These are phyloP conservation scores for Pseudochromis fuscus DNA, from an alignment of 2,797 vertebrate species.

Conservation along the genomic window DNA sequence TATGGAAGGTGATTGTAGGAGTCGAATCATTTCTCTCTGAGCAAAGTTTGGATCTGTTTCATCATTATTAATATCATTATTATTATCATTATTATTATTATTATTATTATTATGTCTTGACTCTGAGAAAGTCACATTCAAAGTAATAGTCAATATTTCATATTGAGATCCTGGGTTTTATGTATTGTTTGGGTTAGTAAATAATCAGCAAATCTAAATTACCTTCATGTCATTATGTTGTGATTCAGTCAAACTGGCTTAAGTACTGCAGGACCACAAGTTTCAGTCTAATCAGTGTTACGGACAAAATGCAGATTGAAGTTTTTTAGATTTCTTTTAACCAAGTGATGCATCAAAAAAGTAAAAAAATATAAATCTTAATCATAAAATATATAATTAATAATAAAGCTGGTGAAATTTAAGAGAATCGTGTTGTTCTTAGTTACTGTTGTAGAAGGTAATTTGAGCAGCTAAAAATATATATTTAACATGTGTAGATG, in stretches of 20 bases:
- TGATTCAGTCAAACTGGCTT: not conserved
- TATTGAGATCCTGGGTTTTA: not conserved
- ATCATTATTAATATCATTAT: too few species aligned
- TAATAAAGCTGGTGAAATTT: slow-evolving; percentile 22
- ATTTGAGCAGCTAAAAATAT: not conserved
- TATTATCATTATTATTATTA: too few species aligned
- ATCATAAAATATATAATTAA: not conserved
- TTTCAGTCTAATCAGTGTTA: not conserved
- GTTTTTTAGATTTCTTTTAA: not conserved
- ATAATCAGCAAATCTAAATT: not conserved
- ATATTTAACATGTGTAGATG: not conserved
- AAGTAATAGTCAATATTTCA: too few species aligned
- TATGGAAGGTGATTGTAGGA: not conserved
- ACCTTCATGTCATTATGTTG: not conserved
- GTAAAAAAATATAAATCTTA: not conserved
- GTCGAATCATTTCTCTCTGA: not conserved
- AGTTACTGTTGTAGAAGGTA: not conserved
- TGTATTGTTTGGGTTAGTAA: not conserved
- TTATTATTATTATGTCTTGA: too few species aligned
- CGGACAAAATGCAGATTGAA: not conserved
- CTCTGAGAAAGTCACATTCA: not conserved
- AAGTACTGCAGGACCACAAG: not conserved
- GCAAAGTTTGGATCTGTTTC: not conserved
- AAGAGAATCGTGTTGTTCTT: not conserved
- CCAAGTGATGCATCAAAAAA: not conserved